Percentiles rank a stretch among this genome's conserved stretches.
Conservation (phyloP, 2,888 invertebrate species). For the Chromoteleia sp. region DNA sequence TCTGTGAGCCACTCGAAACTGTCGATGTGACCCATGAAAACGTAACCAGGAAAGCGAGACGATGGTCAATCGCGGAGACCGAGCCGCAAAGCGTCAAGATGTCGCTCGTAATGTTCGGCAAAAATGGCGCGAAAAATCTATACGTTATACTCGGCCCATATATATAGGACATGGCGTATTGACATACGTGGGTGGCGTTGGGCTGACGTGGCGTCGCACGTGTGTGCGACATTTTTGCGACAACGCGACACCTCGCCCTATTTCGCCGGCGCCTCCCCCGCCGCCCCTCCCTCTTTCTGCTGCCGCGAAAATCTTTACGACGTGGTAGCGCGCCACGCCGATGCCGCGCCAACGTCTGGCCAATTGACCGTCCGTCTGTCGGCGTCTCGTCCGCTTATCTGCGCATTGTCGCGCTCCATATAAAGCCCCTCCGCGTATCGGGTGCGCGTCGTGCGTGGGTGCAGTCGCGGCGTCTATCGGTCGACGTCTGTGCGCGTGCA, state of each 20-base stretch:
- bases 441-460: conserved; percentile 63
- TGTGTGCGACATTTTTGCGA: conserved; percentile 54
- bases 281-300: conserved; percentile 20
- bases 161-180: conserved; percentile 65
- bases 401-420: conserved; percentile 70
- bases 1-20: neutral
- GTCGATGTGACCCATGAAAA: conserved; percentile 16
- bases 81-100: conserved; percentile 11
- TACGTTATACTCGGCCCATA: conserved; percentile 28
- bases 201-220: conserved; percentile 60
- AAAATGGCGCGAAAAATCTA: conserved; percentile 60
- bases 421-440: conserved; percentile 67
- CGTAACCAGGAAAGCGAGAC: neutral
- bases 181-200: conserved; percentile 68
- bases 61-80: neutral
- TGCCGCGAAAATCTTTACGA: conserved; percentile 63
- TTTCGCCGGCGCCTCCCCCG: conserved; percentile 44
- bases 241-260: conserved; percentile 62
- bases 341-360: conserved; percentile 66
- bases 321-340: conserved; percentile 53
- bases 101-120: conserved; percentile 50
- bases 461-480: conserved; percentile 66
- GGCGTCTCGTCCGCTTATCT: conserved; percentile 65
- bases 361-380: conserved; percentile 62
- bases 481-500: conserved; percentile 69